phyloP scores from a whole-genome alignment of 2,888 invertebrate genomes.

The Seira ritae region DNA sequence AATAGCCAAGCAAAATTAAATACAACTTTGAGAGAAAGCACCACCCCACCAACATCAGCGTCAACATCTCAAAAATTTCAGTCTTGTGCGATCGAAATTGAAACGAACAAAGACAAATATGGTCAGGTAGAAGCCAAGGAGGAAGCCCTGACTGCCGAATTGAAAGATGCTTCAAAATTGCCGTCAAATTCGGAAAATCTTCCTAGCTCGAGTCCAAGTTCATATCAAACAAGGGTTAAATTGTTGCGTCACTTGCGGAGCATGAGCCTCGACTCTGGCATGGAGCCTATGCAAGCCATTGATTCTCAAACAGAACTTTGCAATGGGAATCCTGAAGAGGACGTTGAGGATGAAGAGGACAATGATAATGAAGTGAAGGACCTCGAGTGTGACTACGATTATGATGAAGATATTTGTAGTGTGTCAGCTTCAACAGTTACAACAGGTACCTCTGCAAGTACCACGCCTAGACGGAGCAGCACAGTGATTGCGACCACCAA shows the following conservation, averaged over 20 bases:
- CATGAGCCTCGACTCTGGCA: slow-evolving; percentile 69
- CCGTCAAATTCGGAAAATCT: too few relatives aligned
- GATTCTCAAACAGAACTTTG: background rate
- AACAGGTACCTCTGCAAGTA: slow-evolving; percentile 49
- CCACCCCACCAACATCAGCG: too few relatives aligned
- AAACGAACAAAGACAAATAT: too few relatives aligned
- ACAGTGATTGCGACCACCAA: slow-evolving; percentile 47
- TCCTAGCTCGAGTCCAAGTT: too few relatives aligned
- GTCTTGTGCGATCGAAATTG: too few relatives aligned
- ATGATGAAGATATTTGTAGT: slow-evolving; percentile 60
- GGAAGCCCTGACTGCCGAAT: too few relatives aligned
- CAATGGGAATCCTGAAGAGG: slow-evolving; percentile 10
- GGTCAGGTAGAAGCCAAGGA: too few relatives aligned
- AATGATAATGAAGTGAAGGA: slow-evolving; percentile 41
- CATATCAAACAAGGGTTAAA: too few relatives aligned
- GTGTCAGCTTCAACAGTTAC: slow-evolving; percentile 60
- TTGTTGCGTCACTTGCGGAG: slow-evolving; percentile 63
- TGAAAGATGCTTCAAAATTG: too few relatives aligned
- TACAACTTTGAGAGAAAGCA: too few relatives aligned
- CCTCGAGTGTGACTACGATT: slow-evolving; percentile 45
- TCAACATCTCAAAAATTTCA: too few relatives aligned
- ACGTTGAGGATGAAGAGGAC: slow-evolving; percentile 42
- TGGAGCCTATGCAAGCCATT: slow-evolving; percentile 34
- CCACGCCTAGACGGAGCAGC: slow-evolving; percentile 42
- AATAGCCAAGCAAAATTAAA: too few relatives aligned